Base-by-base conservation (phyloP, 1,140 invertebrate genomes). In the Archivesica marissinica region DNA sequence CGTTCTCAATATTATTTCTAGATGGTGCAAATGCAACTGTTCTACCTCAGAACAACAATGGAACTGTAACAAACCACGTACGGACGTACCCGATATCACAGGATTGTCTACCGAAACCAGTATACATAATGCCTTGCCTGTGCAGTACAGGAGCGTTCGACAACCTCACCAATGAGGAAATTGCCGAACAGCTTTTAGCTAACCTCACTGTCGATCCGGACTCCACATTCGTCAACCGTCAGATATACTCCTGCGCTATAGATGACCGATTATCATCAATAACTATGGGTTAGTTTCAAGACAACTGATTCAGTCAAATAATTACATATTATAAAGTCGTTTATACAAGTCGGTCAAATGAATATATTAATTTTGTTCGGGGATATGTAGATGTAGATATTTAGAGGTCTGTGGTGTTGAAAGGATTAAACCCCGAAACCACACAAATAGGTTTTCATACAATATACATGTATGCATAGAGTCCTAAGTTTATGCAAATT, bases 61-160 rank as follows among this genome's bases (percentile, higher is more conserved):
- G 9, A 7, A 9, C 41, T 47, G 7, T 47, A 47, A 47, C 41
- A 47, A 47, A 17, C 41, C 7, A 47, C 7, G 7, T 59, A 59
- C 17, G 23, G 41, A 47, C 7, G 7, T 59, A 59, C 17, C 56
- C 56, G 2, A 59, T 30, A 6, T 3, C 25, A 28, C 7, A 6
- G 6, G 25, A 3, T 11, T 59, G 56, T n/a, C 28, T 30, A n/a
- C 56, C 56, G 13, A 25, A 11, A n/a, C 64, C 64, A 23, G 41
- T 68, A 4, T 68, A 68, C 35, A 75, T 75, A 9, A 28, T 50
- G 70, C 70, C 70, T 33, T 75, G 70, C 52, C 17, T 52, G 35
- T 75, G 70, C 33, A 50, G 41, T 25, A 28, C 70, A 1, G 70
- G 70, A 3, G 15, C 70, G 0, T 75, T 75, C n/a, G 41, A 2